Base-by-base conservation (phyloP, 1,140 invertebrate species). In the Drosophila cardini region DNA sequence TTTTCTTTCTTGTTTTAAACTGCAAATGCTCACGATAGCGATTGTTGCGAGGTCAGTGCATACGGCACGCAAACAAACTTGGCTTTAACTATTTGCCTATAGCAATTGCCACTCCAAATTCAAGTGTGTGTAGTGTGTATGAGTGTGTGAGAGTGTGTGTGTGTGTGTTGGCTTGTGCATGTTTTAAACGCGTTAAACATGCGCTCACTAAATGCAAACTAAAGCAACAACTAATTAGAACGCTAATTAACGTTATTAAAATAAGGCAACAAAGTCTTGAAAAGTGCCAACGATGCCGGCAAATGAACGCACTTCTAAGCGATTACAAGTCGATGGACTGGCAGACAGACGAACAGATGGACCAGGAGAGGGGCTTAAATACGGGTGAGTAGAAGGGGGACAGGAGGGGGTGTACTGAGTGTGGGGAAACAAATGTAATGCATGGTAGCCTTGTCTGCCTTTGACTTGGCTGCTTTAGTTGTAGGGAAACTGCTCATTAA, bases 211-310 rank as follows among this genome's bases (percentile, higher is more conserved):
- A 70, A 72, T 50, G 61, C 67, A 38, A 78, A 80, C 80, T 72
- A 80, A 78, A 64, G 84, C 74, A 75, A 70, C 84, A 84, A 89
- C 84, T 89, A 89, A 89, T 89, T 89, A 84, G 84, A 80, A 45
- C 77, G 76, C 77, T 89, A 89, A 89, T 89, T 89, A 89, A 75
- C 84, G 80, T 89, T 89, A 89, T 89, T 89, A 89, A 89, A 89
- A 84, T 84, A 89, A 77, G 65, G 72, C 76, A 73, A 75, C 53
- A 61, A 36, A 38, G 67, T 60, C 46, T 40, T 69, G 42, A 73
- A 62, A 60, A 46, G 72, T 45, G 43, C 45, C 56, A 62, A 36
- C 64, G 40, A 67, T 53, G 67, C 36, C 38, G 26, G 57, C 21
- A 60, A 26, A 26, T 26, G 21, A 62, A 62, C 45, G 58, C 58